These are phyloP conservation scores for Colinus virginianus DNA, from an alignment of 2,113 vertebrate genomes.

Conservation along the genomic window DNA sequence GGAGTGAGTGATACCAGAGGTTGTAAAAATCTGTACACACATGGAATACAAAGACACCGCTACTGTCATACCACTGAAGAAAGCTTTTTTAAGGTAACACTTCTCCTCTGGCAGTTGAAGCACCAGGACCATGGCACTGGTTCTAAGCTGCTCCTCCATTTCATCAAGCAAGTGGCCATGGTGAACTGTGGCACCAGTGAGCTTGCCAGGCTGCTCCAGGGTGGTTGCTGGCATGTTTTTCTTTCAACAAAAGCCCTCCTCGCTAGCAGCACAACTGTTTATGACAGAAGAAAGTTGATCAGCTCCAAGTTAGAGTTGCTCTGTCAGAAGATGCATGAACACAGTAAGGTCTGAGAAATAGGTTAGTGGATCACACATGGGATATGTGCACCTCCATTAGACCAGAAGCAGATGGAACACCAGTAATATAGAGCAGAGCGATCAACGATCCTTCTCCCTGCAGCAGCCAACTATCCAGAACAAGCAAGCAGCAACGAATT, in stretches of 20 bases:
- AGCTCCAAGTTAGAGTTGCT: not conserved
- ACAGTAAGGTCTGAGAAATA: not conserved
- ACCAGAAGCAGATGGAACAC: not conserved
- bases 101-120: not conserved
- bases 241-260: not conserved
- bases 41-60: rapidly evolving
- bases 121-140: not conserved
- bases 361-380: not conserved
- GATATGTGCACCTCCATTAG: not conserved
- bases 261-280: not conserved
- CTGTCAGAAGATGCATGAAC: not conserved
- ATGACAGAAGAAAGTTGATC: not conserved
- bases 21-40: not conserved
- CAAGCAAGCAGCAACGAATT: not conserved
- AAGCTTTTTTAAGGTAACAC: not conserved
- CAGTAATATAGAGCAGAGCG: not conserved
- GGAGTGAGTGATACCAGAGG: not conserved
- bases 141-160: not conserved
- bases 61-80: not conserved
- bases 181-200: not conserved
- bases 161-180: not conserved
- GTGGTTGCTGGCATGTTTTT: not conserved
- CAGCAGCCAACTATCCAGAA: not conserved
- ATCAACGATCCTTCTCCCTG: not conserved
- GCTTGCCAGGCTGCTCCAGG: not conserved